phyloP scores from a whole-genome alignment of 2,113 vertebrate species.

The Perca fluviatilis region DNA sequence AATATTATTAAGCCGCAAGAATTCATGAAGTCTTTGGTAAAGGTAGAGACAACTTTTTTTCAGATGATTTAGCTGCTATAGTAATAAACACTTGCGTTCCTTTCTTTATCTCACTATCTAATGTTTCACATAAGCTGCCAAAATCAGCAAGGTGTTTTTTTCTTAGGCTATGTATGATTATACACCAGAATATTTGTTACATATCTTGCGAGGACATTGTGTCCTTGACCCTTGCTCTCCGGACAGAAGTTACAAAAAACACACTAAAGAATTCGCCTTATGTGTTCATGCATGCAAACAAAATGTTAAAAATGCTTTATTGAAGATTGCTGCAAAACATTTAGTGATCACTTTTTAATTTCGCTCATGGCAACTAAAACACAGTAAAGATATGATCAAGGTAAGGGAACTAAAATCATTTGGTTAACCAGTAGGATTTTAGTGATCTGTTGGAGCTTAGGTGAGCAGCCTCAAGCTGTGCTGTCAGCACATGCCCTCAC shows the following conservation, averaged over 20 bases:
- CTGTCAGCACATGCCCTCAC: not conserved
- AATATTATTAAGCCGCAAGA: slow-evolving; percentile 67
- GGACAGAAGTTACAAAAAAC: not conserved
- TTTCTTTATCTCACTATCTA: slow-evolving; percentile 75
- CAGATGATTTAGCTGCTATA: slow-evolving; percentile 78
- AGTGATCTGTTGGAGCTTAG: slow-evolving; percentile 15
- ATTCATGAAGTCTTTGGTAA: slow-evolving; percentile 62
- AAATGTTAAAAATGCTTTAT: not conserved
- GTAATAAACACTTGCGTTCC: slow-evolving; percentile 84
- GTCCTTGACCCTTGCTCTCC: not conserved
- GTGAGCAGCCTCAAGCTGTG: not conserved
- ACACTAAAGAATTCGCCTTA: not conserved
- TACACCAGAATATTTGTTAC: slow-evolving; percentile 25
- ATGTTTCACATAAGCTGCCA: slow-evolving; percentile 54
- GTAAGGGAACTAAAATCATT: not conserved
- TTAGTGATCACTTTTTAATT: not conserved
- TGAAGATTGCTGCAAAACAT: not conserved
- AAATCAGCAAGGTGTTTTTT: slow-evolving; percentile 57
- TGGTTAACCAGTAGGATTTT: not conserved
- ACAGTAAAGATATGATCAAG: not conserved
- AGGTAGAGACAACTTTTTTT: slow-evolving; percentile 72
- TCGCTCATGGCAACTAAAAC: not conserved
- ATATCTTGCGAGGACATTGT: slow-evolving; percentile 20
- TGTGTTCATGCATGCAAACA: not conserved
- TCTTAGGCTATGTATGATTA: slow-evolving; percentile 46